Percentiles rank a stretch among this genome's conserved stretches.
Evolutionary conservation across 2,888 invertebrate species (phyloP).

Genomic region (Chymomyza procnemis): DNA sequence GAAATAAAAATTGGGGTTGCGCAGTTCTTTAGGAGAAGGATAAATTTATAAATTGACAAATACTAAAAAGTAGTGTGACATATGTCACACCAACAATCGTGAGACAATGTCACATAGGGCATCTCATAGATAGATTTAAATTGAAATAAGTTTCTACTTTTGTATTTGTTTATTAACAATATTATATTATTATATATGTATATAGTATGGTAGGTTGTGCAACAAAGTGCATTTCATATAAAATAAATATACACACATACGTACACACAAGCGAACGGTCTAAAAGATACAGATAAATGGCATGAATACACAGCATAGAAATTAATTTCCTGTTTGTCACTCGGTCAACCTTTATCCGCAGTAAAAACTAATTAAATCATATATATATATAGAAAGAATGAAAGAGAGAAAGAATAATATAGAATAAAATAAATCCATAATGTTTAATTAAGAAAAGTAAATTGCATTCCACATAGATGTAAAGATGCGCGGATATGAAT

Average conservation of each 20-base stretch:
- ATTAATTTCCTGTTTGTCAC: slow-evolving; percentile 54
- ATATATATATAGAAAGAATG: slow-evolving; percentile 61
- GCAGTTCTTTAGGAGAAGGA: too few species aligned
- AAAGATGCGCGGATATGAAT: slow-evolving; percentile 6
- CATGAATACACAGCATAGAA: slow-evolving; percentile 33
- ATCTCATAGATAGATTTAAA: background rate
- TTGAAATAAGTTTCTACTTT: background rate
- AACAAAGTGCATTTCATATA: too few species aligned
- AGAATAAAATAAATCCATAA: slow-evolving; percentile 19
- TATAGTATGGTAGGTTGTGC: too few species aligned
- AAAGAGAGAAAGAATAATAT: background rate
- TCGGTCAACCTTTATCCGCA: background rate
- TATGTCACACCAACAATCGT: background rate
- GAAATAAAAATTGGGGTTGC: too few species aligned
- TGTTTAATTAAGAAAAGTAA: slow-evolving; percentile 58
- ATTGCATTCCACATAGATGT: slow-evolving; percentile 22
- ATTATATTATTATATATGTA: too few species aligned
- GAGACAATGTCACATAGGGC: background rate
- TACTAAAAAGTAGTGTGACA: too few species aligned
- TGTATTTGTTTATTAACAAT: slow-evolving; percentile 24
- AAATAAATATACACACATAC: too few species aligned
- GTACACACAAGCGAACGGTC: slow-evolving; percentile 30
- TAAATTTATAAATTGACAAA: background rate
- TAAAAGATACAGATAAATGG: slow-evolving; percentile 5
- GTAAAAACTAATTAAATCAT: slow-evolving; percentile 62